phyloP scores from a whole-genome alignment of 2,888 invertebrate species.

The Diarsia brunnea region DNA sequence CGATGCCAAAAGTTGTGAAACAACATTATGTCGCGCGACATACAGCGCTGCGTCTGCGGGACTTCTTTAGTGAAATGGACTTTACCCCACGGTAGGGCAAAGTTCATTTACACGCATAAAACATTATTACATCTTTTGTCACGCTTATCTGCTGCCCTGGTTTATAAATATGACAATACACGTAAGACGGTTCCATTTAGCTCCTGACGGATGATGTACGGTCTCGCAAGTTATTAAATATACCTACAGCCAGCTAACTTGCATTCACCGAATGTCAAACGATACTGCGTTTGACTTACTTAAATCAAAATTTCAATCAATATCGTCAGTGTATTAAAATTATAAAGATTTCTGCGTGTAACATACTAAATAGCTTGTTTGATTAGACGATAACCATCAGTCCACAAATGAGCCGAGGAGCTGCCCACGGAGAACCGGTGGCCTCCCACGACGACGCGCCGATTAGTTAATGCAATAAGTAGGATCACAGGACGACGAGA shows the following conservation, averaged over 20 bases:
- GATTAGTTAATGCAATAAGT: slow-evolving; percentile 32
- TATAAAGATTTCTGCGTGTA: no score
- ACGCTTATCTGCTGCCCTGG: not conserved
- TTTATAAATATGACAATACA: slow-evolving; percentile 3
- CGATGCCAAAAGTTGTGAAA: no score
- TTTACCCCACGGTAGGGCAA: not conserved
- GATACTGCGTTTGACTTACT: no score
- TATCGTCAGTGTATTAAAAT: no score
- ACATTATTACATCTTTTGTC: not conserved
- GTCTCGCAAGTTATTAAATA: no score
- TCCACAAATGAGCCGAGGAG: not conserved
- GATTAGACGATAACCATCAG: not conserved
- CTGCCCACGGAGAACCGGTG: slow-evolving; percentile 22
- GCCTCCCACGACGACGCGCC: slow-evolving; percentile 34
- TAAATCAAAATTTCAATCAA: no score
- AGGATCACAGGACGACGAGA: slow-evolving; percentile 2
- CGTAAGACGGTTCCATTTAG: slow-evolving; percentile 4
- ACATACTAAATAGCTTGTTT: no score
- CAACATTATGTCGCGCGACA: no score
- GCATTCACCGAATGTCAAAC: no score
- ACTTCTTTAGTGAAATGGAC: no score
- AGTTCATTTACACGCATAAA: not conserved
- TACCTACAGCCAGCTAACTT: no score
- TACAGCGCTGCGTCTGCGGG: no score
- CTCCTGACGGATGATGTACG: not conserved